A percentile compares a stretch with the other conserved stretches of the same genome.
Conservation (phyloP, 2,888 invertebrate species). For the Polymixis lichenea region DNA sequence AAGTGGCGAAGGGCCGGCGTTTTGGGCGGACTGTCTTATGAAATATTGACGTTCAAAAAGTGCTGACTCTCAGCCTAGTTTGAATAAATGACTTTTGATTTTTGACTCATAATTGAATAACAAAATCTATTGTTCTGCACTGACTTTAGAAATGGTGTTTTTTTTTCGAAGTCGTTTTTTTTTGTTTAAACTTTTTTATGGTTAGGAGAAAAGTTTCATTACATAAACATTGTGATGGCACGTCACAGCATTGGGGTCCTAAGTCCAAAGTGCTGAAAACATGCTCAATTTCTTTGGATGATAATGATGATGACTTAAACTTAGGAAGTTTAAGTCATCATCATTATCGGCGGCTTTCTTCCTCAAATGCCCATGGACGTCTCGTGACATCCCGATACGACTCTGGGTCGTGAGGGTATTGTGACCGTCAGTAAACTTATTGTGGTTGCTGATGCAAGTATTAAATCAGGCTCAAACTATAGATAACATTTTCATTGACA, state of each 20-base stretch:
- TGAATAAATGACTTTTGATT: too few species aligned
- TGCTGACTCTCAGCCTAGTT: too few species aligned
- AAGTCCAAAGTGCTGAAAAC: neutral
- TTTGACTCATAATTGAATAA: too few species aligned
- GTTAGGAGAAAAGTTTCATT: neutral
- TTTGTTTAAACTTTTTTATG: too few species aligned
- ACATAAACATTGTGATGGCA: neutral
- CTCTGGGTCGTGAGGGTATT: neutral
- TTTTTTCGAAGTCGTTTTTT: too few species aligned
- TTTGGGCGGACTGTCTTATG: too few species aligned
- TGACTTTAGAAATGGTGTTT: too few species aligned
- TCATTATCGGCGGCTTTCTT: neutral
- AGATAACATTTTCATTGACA: constrained; percentile 23
- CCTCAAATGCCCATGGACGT: neutral
- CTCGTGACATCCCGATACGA: too few species aligned
- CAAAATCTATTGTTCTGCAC: too few species aligned
- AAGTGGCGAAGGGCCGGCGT: too few species aligned
- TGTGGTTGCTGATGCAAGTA: neutral
- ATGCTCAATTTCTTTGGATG: neutral
- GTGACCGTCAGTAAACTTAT: neutral
- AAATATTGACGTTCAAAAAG: too few species aligned
- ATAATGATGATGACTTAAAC: too few species aligned
- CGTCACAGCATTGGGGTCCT: neutral
- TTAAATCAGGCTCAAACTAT: neutral
- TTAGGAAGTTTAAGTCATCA: neutral